Evolutionary conservation across 2,797 vertebrate species (phyloP).

Genomic region (Pseudochirops corinnae): DNA sequence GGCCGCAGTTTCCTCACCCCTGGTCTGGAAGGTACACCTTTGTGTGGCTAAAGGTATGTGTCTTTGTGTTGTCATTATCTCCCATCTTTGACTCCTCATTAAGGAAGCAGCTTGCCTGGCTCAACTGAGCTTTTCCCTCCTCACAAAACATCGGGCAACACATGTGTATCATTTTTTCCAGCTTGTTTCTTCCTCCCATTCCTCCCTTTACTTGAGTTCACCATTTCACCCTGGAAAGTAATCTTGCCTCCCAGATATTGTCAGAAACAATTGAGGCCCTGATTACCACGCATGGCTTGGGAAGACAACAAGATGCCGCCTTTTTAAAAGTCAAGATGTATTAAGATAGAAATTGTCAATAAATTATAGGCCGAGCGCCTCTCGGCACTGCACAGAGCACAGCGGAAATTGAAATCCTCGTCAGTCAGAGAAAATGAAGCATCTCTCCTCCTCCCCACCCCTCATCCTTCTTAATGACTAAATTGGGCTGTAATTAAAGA

Average conservation of each 20-base stretch:
- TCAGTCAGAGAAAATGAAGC: not conserved
- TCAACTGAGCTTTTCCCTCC: not conserved
- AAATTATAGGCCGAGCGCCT: constrained; percentile 44
- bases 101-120: constrained; percentile 59
- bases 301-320: constrained; percentile 22
- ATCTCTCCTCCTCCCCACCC: not conserved
- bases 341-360: constrained; percentile 68
- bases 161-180: not conserved
- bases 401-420: constrained; percentile 25
- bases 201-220: not conserved
- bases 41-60: not conserved
- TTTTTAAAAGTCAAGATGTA: constrained; percentile 69
- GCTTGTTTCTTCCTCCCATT: not conserved
- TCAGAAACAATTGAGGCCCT: constrained; percentile 30
- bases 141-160: not conserved
- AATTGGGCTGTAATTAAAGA: constrained; percentile 36
- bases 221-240: constrained; percentile 49
- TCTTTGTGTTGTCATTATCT: not conserved
- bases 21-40: not conserved
- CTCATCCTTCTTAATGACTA: not conserved
- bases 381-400: rapidly evolving
- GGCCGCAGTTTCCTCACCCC: too few species aligned
- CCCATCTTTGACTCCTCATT: constrained; percentile 69
- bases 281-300: not conserved
- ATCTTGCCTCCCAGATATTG: constrained; percentile 12